A percentile compares a stretch with the other conserved stretches of the same genome.
Evolutionary conservation across 2,888 invertebrate genomes (phyloP).

Genomic region (Metopia argyrocephala): DNA sequence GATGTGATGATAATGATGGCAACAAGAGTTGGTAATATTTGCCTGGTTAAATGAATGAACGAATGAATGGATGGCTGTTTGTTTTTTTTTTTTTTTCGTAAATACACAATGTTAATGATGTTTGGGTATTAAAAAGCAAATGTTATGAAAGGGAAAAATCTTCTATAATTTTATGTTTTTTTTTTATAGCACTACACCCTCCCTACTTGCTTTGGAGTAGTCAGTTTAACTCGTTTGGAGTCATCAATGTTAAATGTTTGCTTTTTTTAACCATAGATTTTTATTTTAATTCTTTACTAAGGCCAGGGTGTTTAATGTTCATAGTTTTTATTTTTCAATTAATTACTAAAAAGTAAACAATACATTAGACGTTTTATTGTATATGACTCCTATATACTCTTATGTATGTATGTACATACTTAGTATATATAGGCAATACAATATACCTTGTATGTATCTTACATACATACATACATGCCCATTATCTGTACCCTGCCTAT

Average conservation of each 20-base stretch:
- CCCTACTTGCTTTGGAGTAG: not conserved
- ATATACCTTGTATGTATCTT: too few relatives aligned
- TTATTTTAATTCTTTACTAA: not conserved
- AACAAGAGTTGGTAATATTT: not conserved
- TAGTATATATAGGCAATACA: conserved; percentile 36
- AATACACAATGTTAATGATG: conserved; percentile 74
- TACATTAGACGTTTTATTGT: conserved; percentile 44
- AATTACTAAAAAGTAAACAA: conserved; percentile 64
- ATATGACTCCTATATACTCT: conserved; percentile 16
- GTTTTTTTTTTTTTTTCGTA: conserved; percentile 57
- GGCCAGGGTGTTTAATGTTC: conserved; percentile 18
- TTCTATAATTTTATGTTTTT: conserved; percentile 36
- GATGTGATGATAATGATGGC: not conserved
- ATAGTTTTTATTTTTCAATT: conserved; percentile 60
- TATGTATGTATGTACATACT: not conserved
- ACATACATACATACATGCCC: too few relatives aligned
- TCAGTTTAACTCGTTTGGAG: conserved; percentile 44
- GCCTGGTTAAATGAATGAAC: not conserved
- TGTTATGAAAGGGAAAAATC: conserved; percentile 64
- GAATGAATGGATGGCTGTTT: conserved; percentile 49
- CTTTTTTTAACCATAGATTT: conserved; percentile 58
- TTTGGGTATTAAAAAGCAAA: conserved; percentile 72
- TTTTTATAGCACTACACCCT: conserved; percentile 21
- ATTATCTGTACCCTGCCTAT: conserved; percentile 22
- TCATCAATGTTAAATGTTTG: conserved; percentile 64